Conservation (phyloP, 2,888 invertebrate species). For the Kryphioiulus occultus region DNA sequence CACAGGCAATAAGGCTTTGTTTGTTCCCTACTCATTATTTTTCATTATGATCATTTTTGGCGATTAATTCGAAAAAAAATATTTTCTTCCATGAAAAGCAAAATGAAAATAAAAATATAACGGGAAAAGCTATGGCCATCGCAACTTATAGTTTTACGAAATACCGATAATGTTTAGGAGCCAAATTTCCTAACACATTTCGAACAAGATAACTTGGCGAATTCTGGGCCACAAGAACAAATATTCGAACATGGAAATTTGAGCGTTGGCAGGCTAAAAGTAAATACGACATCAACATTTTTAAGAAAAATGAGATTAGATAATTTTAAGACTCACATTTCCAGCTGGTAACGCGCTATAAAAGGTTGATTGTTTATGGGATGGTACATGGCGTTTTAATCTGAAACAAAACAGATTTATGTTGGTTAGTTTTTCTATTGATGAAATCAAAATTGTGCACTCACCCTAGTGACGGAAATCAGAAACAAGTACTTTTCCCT, state of each 20-base stretch:
- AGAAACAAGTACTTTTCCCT: background rate
- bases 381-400: background rate
- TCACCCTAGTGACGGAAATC: background rate
- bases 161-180: background rate
- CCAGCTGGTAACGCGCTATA: background rate
- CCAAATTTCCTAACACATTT: background rate
- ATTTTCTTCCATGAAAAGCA: background rate
- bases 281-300: background rate
- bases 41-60: background rate
- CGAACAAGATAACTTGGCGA: too few species aligned
- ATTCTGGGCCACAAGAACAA: too few species aligned
- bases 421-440: background rate
- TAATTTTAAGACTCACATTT: background rate
- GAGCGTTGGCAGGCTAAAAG: background rate
- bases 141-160: background rate
- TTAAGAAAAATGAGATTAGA: background rate
- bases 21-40: background rate
- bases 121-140: background rate
- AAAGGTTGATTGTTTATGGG: background rate
- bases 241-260: background rate
- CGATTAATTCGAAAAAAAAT: background rate
- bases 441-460: background rate
- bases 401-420: background rate
- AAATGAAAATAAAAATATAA: background rate
- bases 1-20: background rate